phyloP scores from a whole-genome alignment of 1,140 invertebrate species.

The Homarus americanus region DNA sequence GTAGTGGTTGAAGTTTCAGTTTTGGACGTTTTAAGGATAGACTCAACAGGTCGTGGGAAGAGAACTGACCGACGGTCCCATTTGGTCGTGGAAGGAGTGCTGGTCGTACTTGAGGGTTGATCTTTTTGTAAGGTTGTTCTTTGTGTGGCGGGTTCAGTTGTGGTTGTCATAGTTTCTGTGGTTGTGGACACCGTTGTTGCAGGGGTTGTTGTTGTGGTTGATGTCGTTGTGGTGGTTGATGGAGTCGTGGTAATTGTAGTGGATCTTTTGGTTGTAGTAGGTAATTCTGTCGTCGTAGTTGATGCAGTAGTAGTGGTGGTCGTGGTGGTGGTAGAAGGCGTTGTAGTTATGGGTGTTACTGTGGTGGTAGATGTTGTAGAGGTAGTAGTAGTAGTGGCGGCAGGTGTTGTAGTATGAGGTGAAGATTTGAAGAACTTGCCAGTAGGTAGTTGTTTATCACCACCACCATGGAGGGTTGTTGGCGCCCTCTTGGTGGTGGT shows the following conservation, averaged over 20 bases:
- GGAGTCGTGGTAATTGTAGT: not conserved
- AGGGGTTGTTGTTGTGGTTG: not conserved
- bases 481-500: not conserved
- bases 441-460: not conserved
- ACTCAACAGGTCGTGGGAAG: conserved; percentile 36
- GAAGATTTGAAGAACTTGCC: conserved; percentile 2
- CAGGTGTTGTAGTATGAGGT: not conserved
- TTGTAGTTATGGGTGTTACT: not conserved
- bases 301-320: conserved; percentile 2
- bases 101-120: not conserved
- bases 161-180: not conserved
- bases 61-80: conserved; percentile 40
- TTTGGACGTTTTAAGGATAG: not conserved
- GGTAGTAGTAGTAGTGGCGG: not conserved
- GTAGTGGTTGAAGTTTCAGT: not conserved
- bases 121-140: not conserved
- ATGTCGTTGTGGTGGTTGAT: not conserved
- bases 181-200: not conserved
- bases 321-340: not conserved
- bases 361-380: not conserved
- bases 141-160: not conserved
- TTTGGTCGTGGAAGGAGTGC: not conserved
- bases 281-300: not conserved
- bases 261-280: not conserved
- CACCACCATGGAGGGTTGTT: not conserved